Conservation (phyloP, 2,888 invertebrate genomes). For the Cynaeus angustus region DNA sequence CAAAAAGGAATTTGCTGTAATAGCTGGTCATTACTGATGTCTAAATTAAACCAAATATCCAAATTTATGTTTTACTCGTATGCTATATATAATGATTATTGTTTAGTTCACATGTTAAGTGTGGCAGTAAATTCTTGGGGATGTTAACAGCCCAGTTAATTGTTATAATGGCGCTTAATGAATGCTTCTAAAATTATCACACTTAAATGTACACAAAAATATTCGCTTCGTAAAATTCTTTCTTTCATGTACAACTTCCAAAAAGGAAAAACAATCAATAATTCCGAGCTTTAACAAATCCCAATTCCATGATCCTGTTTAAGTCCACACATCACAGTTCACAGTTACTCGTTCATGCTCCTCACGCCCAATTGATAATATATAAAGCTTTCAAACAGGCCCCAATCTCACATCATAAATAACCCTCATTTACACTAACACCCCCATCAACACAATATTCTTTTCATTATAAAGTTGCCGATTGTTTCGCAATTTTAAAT, state of each 20-base stretch:
- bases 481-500: neutral
- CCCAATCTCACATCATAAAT: slow-evolving; percentile 2
- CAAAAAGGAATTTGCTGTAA: neutral
- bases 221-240: too few species aligned
- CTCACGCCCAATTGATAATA: slow-evolving; percentile 23
- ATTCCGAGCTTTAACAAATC: slow-evolving; percentile 6
- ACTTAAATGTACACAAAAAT: too few species aligned
- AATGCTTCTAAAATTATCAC: too few species aligned
- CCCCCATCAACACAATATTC: neutral
- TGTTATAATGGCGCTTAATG: too few species aligned
- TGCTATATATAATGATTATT: too few species aligned
- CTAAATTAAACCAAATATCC: too few species aligned
- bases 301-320: slow-evolving; percentile 9
- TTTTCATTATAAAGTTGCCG: slow-evolving; percentile 1
- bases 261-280: slow-evolving; percentile 16
- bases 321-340: slow-evolving; percentile 16
- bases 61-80: too few species aligned
- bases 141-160: too few species aligned
- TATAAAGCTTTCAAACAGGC: slow-evolving; percentile 5
- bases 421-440: slow-evolving; percentile 7
- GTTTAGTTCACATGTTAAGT: neutral
- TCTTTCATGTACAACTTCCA: neutral
- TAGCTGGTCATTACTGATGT: too few species aligned
- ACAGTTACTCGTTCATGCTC: slow-evolving; percentile 6
- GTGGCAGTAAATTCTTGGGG: too few species aligned